phyloP scores from a whole-genome alignment of 2,888 invertebrate genomes.

The Melanchra persicariae region DNA sequence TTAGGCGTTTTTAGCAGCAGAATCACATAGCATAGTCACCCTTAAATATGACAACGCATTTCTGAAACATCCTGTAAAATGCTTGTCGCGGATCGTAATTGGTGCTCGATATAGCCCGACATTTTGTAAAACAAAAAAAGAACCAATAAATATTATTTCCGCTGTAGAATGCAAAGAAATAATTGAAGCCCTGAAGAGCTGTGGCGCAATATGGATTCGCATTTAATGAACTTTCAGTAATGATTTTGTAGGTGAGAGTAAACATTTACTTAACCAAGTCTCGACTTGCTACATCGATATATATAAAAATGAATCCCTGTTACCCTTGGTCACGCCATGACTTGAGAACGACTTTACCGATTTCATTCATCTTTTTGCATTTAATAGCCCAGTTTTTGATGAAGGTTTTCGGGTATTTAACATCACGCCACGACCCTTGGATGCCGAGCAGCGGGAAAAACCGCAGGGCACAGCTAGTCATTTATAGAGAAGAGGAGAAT shows the following conservation, averaged over 20 bases:
- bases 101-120: constrained; percentile 34
- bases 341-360: too few relatives aligned
- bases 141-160: constrained; percentile 40
- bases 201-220: not conserved
- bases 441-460: too few relatives aligned
- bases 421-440: too few relatives aligned
- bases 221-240: constrained; percentile 20
- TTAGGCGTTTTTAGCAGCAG: too few relatives aligned
- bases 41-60: too few relatives aligned
- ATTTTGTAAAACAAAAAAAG: constrained; percentile 40
- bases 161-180: constrained; percentile 27
- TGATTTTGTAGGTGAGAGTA: not conserved
- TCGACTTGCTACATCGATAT: not conserved
- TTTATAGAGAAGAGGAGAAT: not conserved
- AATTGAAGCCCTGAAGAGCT: constrained; percentile 11
- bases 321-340: too few relatives aligned
- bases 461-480: too few relatives aligned
- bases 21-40: too few relatives aligned
- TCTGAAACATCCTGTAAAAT: constrained; percentile 8
- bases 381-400: too few relatives aligned
- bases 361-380: too few relatives aligned
- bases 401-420: too few relatives aligned
- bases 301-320: too few relatives aligned
- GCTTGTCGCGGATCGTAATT: constrained; percentile 40
- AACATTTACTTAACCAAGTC: not conserved